A percentile compares a stretch with the other conserved stretches of the same genome.
phyloP scores from a whole-genome alignment of 1,140 invertebrate species.

The Drosophila sechellia region DNA sequence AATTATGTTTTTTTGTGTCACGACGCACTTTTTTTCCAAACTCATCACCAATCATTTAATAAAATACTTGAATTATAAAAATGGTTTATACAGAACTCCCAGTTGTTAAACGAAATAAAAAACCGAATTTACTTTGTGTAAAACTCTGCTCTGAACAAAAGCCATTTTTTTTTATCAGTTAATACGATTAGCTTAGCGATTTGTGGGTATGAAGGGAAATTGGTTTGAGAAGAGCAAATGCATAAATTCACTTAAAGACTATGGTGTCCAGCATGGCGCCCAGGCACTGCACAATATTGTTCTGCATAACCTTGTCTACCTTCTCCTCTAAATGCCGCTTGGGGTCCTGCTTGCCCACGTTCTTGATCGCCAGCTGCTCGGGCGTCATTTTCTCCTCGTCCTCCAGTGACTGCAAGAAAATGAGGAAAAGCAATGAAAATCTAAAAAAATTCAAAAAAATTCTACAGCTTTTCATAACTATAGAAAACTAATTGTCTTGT shows the following conservation, averaged over 20 bases:
- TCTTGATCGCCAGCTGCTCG: constrained; percentile 99
- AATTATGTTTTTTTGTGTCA: no score
- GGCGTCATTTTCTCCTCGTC: constrained; percentile 99
- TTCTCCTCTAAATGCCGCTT: constrained; percentile 99
- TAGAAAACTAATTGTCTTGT: no score
- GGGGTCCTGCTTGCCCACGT: constrained; percentile 99
- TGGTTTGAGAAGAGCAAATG: constrained; percentile 34
- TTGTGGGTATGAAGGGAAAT: constrained; percentile 33
- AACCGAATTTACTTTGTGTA: constrained; percentile 44
- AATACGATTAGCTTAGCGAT: constrained; percentile 48
- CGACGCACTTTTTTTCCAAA: no score
- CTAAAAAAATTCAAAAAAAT: no score
- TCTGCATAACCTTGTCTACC: constrained; percentile 98
- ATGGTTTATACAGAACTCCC: no score
- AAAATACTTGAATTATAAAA: no score
- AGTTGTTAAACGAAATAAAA: background rate
- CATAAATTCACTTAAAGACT: constrained; percentile 90
- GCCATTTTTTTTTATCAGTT: constrained; percentile 42
- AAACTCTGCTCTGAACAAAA: constrained; percentile 67
- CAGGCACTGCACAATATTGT: constrained; percentile 99
- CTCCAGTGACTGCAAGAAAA: constrained; percentile 91
- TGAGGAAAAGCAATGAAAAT: no score
- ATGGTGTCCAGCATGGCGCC: constrained; percentile 99
- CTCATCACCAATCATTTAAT: no score
- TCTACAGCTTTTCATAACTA: background rate